These are phyloP conservation scores for Ammodytes dubius DNA, from an alignment of 2,113 vertebrate genomes.

Conservation along the genomic window DNA sequence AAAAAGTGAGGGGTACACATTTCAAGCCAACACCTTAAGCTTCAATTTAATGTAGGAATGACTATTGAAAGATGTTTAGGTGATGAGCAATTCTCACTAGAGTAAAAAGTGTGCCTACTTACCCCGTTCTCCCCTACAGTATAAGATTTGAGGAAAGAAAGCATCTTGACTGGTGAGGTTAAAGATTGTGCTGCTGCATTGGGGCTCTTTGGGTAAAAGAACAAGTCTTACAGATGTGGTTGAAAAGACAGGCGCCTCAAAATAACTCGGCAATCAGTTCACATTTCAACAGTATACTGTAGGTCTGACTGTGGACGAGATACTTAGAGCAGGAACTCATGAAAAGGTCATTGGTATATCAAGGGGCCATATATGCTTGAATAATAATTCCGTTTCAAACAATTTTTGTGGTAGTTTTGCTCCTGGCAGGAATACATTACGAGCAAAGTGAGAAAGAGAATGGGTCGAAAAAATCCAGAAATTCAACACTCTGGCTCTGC, in stretches of 20 bases:
- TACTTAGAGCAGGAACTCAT: slow-evolving; percentile 4
- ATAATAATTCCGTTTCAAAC: slow-evolving; percentile 26
- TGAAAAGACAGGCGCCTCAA: slow-evolving; percentile 21
- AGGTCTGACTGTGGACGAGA: not conserved
- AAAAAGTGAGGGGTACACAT: too few relatives aligned
- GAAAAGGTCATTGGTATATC: slow-evolving; percentile 29
- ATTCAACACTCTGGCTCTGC: not conserved
- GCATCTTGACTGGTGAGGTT: not conserved
- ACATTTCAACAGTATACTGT: slow-evolving; percentile 23
- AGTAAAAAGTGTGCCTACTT: too few relatives aligned
- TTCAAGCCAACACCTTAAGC: too few relatives aligned
- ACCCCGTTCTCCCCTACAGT: too few relatives aligned
- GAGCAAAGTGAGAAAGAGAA: not conserved
- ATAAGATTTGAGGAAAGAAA: not conserved
- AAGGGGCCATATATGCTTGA: not conserved
- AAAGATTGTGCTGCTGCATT: not conserved
- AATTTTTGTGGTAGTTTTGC: not conserved
- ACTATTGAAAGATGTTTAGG: too few relatives aligned
- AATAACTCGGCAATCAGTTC: slow-evolving; percentile 13
- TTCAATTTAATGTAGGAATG: too few relatives aligned
- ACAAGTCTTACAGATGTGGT: slow-evolving; percentile 8
- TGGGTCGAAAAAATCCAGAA: not conserved
- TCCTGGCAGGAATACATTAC: slow-evolving; percentile 14
- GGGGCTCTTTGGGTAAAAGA: slow-evolving; percentile 13
- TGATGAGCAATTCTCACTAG: too few relatives aligned